phyloP scores from a whole-genome alignment of 2,113 vertebrate genomes.

The Meleagris gallopavo region DNA sequence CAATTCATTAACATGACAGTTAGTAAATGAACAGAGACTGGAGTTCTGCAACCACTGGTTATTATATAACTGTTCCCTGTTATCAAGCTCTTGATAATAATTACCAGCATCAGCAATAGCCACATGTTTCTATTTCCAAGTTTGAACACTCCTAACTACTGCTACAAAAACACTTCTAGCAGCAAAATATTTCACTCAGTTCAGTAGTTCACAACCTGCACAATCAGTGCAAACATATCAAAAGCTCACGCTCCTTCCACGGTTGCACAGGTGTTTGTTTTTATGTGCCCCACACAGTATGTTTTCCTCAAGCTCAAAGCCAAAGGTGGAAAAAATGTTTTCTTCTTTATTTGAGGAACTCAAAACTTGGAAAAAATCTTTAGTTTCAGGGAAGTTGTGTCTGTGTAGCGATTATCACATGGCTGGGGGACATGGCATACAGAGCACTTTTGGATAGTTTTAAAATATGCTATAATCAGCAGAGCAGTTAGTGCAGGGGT shows the following conservation, averaged over 20 bases:
- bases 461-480: neutral
- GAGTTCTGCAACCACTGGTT: neutral
- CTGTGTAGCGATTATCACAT: neutral
- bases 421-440: rapidly evolving
- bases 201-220: neutral
- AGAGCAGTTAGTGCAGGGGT: neutral
- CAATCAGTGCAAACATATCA: neutral
- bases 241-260: rapidly evolving
- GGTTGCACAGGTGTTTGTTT: neutral
- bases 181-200: neutral
- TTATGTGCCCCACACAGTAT: neutral
- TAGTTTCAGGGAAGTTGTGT: neutral
- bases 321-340: neutral
- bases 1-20: neutral
- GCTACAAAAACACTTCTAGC: neutral
- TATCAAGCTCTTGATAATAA: neutral
- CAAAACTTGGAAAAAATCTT: no score
- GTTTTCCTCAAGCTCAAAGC: neutral
- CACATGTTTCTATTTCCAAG: neutral
- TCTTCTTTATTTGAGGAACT: neutral
- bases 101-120: neutral
- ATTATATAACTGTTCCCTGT: neutral
- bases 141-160: neutral
- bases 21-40: neutral
- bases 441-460: neutral